phyloP scores from a whole-genome alignment of 2,888 invertebrate genomes.

The Aphodius granarius region DNA sequence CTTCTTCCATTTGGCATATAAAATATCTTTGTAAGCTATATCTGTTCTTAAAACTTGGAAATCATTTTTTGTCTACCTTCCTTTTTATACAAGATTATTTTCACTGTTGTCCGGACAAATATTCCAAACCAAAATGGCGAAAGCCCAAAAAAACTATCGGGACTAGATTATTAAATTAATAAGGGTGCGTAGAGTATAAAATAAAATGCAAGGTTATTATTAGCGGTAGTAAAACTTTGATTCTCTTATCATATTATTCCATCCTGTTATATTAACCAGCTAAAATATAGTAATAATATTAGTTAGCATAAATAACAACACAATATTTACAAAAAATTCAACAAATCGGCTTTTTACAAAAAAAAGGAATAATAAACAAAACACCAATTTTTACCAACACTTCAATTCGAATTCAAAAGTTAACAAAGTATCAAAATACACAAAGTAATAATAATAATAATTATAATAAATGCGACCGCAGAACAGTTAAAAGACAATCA shows the following conservation, averaged over 20 bases:
- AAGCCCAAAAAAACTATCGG: slow-evolving; percentile 15
- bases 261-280: neutral
- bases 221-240: neutral
- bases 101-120: neutral
- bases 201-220: neutral
- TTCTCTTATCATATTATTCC: neutral
- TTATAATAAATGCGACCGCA: neutral
- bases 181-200: neutral
- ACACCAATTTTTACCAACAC: neutral
- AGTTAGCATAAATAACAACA: neutral
- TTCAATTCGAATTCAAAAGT: neutral
- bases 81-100: slow-evolving; percentile 13
- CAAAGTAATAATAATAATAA: neutral
- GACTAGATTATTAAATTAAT: slow-evolving; percentile 10
- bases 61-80: neutral
- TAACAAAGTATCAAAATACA: neutral
- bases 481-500: neutral
- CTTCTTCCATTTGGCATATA: slow-evolving; percentile 49
- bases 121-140: neutral
- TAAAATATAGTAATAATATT: neutral
- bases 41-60: slow-evolving; percentile 17
- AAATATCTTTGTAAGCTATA: slow-evolving; percentile 46
- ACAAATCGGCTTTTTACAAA: neutral
- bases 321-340: neutral
- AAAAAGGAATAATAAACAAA: neutral